Conservation (phyloP, 2,113 vertebrate species). For the Riparia riparia region DNA sequence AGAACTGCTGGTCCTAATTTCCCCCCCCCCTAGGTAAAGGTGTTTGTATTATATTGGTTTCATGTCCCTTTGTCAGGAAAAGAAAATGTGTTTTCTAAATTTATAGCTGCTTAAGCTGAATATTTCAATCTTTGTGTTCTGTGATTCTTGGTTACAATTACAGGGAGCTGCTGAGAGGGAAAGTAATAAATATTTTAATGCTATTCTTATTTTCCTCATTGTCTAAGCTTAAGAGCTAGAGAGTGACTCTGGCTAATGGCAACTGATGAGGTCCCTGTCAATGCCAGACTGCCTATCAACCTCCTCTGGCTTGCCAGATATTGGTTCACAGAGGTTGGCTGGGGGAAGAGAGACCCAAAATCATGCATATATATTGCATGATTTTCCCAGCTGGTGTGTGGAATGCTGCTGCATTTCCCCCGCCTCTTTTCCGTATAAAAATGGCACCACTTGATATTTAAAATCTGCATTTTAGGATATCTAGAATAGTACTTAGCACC, state of each 20-base stretch:
- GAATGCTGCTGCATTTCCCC: accelerated
- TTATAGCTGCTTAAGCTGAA: background rate
- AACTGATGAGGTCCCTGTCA: background rate
- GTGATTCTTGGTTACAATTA: background rate
- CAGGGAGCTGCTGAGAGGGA: background rate
- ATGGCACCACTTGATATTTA: background rate
- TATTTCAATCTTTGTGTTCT: background rate
- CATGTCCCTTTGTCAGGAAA: background rate
- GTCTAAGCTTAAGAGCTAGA: background rate
- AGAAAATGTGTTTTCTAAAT: background rate
- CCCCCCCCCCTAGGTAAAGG: background rate
- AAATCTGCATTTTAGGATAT: background rate
- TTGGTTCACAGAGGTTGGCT: background rate
- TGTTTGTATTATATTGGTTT: background rate
- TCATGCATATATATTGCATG: background rate
- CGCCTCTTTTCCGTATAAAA: background rate
- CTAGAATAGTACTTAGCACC: background rate
- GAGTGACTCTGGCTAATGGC: background rate
- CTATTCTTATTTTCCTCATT: background rate
- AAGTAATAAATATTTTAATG: background rate
- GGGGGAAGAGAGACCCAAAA: background rate
- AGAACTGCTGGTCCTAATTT: background rate
- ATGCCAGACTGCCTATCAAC: background rate
- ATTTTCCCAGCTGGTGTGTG: background rate
- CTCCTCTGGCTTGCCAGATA: background rate